Evolutionary conservation across 2,888 invertebrate species (phyloP).

Genomic region (Drosophila borealis): DNA sequence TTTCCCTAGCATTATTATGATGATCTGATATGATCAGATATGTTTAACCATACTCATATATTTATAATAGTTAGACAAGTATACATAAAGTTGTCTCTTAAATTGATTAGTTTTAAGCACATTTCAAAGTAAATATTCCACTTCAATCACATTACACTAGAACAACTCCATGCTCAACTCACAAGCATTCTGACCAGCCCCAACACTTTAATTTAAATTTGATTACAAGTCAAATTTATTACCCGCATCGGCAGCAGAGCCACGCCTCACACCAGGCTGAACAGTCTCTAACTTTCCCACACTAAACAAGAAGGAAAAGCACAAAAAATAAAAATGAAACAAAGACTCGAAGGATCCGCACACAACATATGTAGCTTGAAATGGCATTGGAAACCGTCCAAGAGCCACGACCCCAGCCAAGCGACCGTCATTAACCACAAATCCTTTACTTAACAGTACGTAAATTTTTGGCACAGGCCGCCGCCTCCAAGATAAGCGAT

Average conservation of each 20-base stretch:
- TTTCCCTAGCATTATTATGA: background rate
- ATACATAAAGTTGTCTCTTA: background rate
- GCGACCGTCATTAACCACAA: slow-evolving; percentile 80
- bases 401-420: slow-evolving; percentile 21
- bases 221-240: slow-evolving; percentile 75
- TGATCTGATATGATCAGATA: too few relatives aligned
- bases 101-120: background rate
- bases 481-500: slow-evolving; percentile 67
- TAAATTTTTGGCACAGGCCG: slow-evolving; percentile 72
- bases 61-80: too few relatives aligned
- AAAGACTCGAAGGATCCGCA: slow-evolving; percentile 14
- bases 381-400: slow-evolving; percentile 54
- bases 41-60: too few relatives aligned
- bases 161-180: background rate
- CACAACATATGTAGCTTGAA: slow-evolving; percentile 62
- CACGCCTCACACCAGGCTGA: slow-evolving; percentile 18
- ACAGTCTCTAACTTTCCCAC: slow-evolving; percentile 24
- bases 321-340: background rate
- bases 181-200: slow-evolving; percentile 13
- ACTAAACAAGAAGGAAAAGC: slow-evolving; percentile 7
- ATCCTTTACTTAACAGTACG: slow-evolving; percentile 81
- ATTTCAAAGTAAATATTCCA: slow-evolving; percentile 10
- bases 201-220: slow-evolving; percentile 76
- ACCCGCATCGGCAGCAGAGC: slow-evolving; percentile 61
- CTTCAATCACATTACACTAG: slow-evolving; percentile 11